Evolutionary conservation across 1,140 invertebrate species (phyloP), one percentile per base, ranked within the genome.

Genomic region (Cotesia chilonis): DNA sequence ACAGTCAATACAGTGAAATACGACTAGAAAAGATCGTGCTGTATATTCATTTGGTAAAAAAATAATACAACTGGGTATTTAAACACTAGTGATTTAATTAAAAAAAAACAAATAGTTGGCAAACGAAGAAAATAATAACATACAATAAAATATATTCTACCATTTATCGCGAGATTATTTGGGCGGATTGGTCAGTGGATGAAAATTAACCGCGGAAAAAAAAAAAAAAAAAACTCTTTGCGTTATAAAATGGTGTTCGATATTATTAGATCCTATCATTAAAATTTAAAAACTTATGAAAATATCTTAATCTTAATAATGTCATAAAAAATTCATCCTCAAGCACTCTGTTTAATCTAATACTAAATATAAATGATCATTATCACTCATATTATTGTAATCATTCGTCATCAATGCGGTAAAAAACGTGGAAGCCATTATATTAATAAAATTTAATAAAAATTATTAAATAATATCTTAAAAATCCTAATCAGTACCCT

Each of bases 401-500:
- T 51, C 61, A 64, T 20, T 37, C 20, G 2, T 37, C 5, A 20
- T 65, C 10, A 12, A 17, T n/a, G 41, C 54, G 51, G 54, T 54
- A 67, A 54, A 55, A 54, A 12, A 54, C 20, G 17, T 59, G 67
- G 54, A 68, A 68, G 67, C 66, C 66, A 10, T 73, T 68, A 28
- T 28, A 28, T 28, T 28, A 28, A 28, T 28, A 28, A 28, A 28
- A 28, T 28, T 2, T 28, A 28, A 28, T 28, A 28, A 28, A 28
- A 28, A 28, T 2, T 28, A 28, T 3, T 2, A 2, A 9, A 70
- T 66, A 67, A 69, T 51, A 47, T 78, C 28, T 28, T 28, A 2
- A 28, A 28, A 71, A 85, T 86, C 41, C 54, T 81, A 82, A 59
- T 87, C 85, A 4, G 84, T 79, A 72, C 80, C 85, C 52, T 85